Base-by-base conservation (phyloP, 1,140 invertebrate species). In the Pomacea maculata region DNA sequence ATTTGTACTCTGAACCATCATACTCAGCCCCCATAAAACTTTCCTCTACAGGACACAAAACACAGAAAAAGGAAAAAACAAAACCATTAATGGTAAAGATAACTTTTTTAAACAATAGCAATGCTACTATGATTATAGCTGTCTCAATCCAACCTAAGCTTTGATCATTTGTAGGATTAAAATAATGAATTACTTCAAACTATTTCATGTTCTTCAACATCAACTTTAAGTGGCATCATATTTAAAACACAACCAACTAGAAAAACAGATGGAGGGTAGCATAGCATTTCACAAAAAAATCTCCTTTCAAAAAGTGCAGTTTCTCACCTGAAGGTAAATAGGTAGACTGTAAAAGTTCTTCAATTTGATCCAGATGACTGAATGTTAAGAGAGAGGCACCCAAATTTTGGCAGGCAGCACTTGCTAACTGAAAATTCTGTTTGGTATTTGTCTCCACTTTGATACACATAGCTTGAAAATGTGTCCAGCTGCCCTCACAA, bases 1-100 rank as follows among this genome's bases (percentile, higher is more conserved):
- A 78, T 19, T 57, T n/a, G 21, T 70, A 70, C 11, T 70, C n/a
- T 15, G 67, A 70, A 11, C 67, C 67, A 70, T 70, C 17, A 57
- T 78, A 78, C 77, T 55, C 45, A 14, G 77, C 17, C 15, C 77
- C 77, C 7, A 54, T 54, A 54, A 70, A 78, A 29, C 54, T 52
- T 11, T 34, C 75, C 17, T 65, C 75, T 52, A 65, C 19, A 61
- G 74, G 21, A 63, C 11, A 63, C 74, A 64, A 55, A 12, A 34
- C 12, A 57, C 52, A 45, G 52, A 19, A 12, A 73, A 57, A 9
- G 61, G 0, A 64, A 54, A 76, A n/a, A 76, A 25, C 25, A 25
- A 19, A 65, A 65, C 7, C 7, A 65, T 65, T 7, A 17, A n/a
- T n/a, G n/a, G n/a, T 7, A 65, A 19, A 19, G 64, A 65, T n/a